phyloP scores from a whole-genome alignment of 2,797 vertebrate genomes.

The Kryptolebias ocellatus region DNA sequence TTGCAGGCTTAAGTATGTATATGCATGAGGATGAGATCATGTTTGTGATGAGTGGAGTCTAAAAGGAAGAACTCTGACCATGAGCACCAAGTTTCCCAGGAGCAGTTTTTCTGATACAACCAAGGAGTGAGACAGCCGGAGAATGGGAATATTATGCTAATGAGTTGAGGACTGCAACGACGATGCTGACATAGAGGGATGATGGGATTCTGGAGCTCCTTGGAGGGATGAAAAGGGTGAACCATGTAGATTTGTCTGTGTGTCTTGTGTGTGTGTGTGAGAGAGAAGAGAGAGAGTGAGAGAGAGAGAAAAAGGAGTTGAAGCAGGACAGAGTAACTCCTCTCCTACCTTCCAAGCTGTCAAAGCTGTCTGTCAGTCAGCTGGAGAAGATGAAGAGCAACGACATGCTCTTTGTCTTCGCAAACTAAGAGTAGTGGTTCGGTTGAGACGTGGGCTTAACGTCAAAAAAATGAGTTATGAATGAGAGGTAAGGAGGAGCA shows the following conservation, averaged over 20 bases:
- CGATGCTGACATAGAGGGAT: conserved; percentile 68
- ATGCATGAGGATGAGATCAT: not conserved
- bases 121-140: conserved; percentile 63
- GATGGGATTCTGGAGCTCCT: conserved; percentile 67
- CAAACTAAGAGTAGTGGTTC: conserved; percentile 33
- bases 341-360: conserved; percentile 40
- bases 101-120: conserved; percentile 62
- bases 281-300: not conserved
- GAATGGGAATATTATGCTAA: conserved; percentile 81
- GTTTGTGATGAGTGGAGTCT: not conserved
- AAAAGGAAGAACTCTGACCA: conserved; percentile 29
- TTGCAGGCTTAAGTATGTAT: not conserved
- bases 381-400: conserved; percentile 44
- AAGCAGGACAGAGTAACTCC: conserved; percentile 22
- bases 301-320: conserved; percentile 16
- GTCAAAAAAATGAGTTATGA: conserved; percentile 42
- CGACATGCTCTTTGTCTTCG: conserved; percentile 32
- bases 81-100: conserved; percentile 54
- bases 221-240: conserved; percentile 34
- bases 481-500: conserved; percentile 42
- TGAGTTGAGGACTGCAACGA: conserved; percentile 53
- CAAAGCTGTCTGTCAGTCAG: conserved; percentile 55
- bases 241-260: conserved; percentile 5
- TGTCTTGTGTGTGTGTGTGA: conserved; percentile 8
- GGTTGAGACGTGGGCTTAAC: conserved; percentile 36